A percentile compares a stretch with the other conserved stretches of the same genome.
These are phyloP conservation scores for Parus major DNA, from an alignment of 2,113 vertebrate genomes.

Conservation along the genomic window DNA sequence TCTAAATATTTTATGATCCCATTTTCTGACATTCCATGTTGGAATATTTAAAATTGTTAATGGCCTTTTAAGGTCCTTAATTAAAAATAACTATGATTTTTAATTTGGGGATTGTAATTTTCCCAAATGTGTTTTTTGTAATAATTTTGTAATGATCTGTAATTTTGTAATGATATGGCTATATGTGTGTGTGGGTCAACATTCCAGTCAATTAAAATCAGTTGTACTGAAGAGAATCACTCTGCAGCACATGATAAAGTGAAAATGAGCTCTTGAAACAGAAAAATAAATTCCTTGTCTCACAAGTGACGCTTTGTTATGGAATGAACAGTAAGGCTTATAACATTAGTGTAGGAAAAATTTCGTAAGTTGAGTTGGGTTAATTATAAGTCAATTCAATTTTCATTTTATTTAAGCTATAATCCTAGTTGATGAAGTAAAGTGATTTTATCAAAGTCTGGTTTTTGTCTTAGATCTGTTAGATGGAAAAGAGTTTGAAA, in stretches of 20 bases:
- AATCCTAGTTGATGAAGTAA: not conserved
- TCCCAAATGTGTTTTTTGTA: not conserved
- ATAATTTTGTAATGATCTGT: not conserved
- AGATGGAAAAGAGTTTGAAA: not conserved
- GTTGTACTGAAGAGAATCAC: not conserved
- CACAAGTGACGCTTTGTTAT: not conserved
- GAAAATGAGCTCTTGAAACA: not conserved
- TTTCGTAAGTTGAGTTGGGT: not conserved
- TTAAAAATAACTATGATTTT: not conserved
- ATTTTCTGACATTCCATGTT: not conserved
- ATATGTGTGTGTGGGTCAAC: not conserved
- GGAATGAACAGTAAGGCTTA: not conserved
- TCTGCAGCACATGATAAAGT: not conserved
- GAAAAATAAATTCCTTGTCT: not conserved
- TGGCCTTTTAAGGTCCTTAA: not conserved
- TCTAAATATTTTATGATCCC: not conserved
- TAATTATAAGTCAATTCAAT: not conserved
- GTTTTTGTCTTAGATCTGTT: not conserved
- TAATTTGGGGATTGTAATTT: not conserved
- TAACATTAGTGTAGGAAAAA: not conserved
- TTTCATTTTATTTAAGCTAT: not conserved
- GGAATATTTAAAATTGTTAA: not conserved
- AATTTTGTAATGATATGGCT: not conserved
- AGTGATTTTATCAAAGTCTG: not conserved
- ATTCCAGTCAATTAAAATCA: not conserved